Evolutionary conservation across 2,888 invertebrate genomes (phyloP), one percentile per base, ranked within the genome.

Genomic region (Ennomos erosarius): DNA sequence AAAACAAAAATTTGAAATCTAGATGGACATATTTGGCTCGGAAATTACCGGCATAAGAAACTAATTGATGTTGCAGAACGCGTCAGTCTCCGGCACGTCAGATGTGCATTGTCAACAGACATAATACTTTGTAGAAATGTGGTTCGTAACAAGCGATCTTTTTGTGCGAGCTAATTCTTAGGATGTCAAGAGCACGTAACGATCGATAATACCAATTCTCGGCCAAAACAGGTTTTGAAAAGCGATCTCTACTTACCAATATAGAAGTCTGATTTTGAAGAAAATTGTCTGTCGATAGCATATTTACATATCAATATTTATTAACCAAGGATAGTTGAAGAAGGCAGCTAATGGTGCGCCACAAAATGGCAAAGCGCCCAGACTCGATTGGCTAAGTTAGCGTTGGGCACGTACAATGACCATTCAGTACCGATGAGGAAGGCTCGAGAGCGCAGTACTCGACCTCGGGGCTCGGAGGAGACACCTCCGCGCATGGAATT

Each of bases 381-480:
- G 55, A 54, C 73, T 62, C 66, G 83, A 91, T 90, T 90, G 87
- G 85, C 85, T 74, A 78, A 88, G 88, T 91, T 91, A 89, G 84
- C 83, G 71, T 81, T 81, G 75, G 82, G 87, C 90, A 91, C 90
- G 90, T 85, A 79, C 59, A 46, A 81, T 79, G 82, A 74, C 82
- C 82, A 81, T 81, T 79, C 82, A 76, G 77, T 73, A 70, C 71
- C 79, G 77, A 78, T 79, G 84, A 81, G 77, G 73, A 74, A 76
- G 74, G 58, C 64, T 66, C 63, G 49, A 54, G 68, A 73, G 63
- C 67, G 66, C 74, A 73, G 75, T 67, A 69, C 75, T 70, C 69
- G 73, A 68, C 76, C 69, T 69, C 69, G 68, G 68, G 67, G 63
- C 70, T 75, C 72, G 51, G 62, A 62, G 64, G 67, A 71, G 68